Base-by-base conservation (phyloP, 2,113 vertebrate species). In the Platanista minor region DNA sequence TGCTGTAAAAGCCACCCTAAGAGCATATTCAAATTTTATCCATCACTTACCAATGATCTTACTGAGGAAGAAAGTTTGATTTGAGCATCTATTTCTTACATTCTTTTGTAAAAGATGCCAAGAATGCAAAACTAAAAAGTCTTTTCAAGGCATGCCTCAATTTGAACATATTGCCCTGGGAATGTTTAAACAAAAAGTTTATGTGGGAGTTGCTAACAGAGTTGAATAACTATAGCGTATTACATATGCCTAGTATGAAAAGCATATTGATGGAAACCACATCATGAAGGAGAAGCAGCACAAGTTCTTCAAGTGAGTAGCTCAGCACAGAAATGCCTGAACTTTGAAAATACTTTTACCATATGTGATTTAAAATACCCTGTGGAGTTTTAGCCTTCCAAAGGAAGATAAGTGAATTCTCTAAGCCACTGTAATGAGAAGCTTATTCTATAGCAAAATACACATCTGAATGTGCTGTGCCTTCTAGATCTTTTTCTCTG, bases 101-200 rank as follows among this genome's bases (percentile, higher is more conserved):
- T 78, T 62, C 59, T 91, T 90, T 96, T 52, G 29, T 66, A 6
- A 94, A 96, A 72, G 74, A 94, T n/a, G 72, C 52, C 31, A 61
- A 92, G 54, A 91, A 92, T 33, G 8, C 43, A 97, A 96, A 90
- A 41, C 46, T 82, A 41, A 61, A 95, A 96, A 83, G n/a, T 29
- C n/a, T 89, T 96, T 31, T 18, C 49, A n/a, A 96, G 49, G 4
- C 10, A 46, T 3, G 27, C 46, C 90, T 43, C 41, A 33, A 96
- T 91, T 95, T 96, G 43, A 98, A 97, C 1, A 2, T 61, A 96
- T 3, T 52, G 25, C 69, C 94, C 11, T 13, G 20, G 77, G 87
- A 95, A 71, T 82, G 43, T 43, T 84, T 67, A 71, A 6, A 10
- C 1, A 49, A 92, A 74, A 84, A 84, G 41, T 21, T 54, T 97